These are phyloP conservation scores for Nephrocerus scutellatus DNA, from an alignment of 2,888 invertebrate species.

Conservation along the genomic window DNA sequence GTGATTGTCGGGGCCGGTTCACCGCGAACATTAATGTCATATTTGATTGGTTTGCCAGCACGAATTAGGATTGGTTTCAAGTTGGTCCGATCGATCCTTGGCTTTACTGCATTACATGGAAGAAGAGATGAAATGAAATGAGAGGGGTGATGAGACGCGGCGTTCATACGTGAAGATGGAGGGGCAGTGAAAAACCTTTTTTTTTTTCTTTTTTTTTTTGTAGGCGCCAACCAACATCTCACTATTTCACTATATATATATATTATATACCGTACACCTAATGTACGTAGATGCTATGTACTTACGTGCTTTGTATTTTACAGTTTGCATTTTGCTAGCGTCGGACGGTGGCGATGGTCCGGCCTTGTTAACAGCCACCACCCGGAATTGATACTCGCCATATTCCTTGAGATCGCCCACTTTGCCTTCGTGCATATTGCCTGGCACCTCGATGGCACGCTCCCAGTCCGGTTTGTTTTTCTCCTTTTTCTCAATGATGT, in stretches of 20 bases:
- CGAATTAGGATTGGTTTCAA: constrained; percentile 82
- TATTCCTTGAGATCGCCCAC: constrained; percentile 82
- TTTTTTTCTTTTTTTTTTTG: no score
- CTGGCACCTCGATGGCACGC: constrained; percentile 76
- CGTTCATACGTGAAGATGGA: no score
- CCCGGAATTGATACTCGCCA: constrained; percentile 85
- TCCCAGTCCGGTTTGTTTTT: constrained; percentile 83
- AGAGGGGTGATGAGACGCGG: no score
- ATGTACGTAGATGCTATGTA: no score
- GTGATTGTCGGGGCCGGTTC: constrained; percentile 91
- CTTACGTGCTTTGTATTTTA: constrained; percentile 81
- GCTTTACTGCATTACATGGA: constrained; percentile 87
- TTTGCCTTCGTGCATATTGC: constrained; percentile 65
- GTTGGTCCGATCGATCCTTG: constrained; percentile 93
- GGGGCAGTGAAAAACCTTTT: no score
- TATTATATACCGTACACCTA: no score
- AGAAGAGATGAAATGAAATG: no score
- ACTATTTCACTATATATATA: no score
- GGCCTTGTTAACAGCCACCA: constrained; percentile 89
- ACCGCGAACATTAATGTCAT: constrained; percentile 89
- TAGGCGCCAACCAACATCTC: no score
- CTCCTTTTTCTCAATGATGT: constrained; percentile 87
- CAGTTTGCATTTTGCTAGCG: constrained; percentile 79
- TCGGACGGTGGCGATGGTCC: constrained; percentile 86
- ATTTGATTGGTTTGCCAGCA: constrained; percentile 85